Conservation (phyloP, 1,140 invertebrate species). For the Stegodyphus dumicola region DNA sequence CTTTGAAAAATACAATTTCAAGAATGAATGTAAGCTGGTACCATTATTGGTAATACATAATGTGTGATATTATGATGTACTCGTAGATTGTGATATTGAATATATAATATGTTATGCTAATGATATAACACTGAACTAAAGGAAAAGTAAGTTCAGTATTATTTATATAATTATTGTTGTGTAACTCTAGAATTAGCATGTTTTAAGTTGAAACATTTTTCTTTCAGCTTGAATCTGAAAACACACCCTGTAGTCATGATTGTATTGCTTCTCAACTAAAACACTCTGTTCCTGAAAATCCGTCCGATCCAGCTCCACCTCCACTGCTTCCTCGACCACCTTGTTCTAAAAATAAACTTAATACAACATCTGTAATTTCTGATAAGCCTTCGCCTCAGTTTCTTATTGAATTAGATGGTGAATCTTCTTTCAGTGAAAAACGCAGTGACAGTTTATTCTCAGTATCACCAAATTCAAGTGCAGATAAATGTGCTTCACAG, state of each 20-base stretch:
- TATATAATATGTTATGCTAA: too few species aligned
- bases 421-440: not conserved
- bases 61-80: too few species aligned
- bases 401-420: slow-evolving; percentile 26
- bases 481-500: not conserved
- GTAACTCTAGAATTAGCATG: too few species aligned
- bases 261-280: slow-evolving; percentile 27
- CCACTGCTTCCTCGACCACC: slow-evolving; percentile 41
- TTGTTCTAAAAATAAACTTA: not conserved
- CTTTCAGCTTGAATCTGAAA: not conserved
- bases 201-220: too few species aligned
- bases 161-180: too few species aligned
- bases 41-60: too few species aligned
- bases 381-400: not conserved
- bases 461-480: not conserved
- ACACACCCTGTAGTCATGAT: slow-evolving; percentile 31
- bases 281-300: not conserved
- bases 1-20: too few species aligned
- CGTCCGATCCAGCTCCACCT: slow-evolving; percentile 17
- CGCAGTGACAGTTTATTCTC: not conserved
- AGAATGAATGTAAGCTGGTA: too few species aligned
- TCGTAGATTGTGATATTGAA: too few species aligned
- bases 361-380: not conserved
- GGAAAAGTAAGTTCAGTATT: too few species aligned
- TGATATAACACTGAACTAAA: too few species aligned